A percentile compares a stretch with the other conserved stretches of the same genome.
Conservation (phyloP, 2,797 vertebrate genomes). For the Serranus cabrilla region DNA sequence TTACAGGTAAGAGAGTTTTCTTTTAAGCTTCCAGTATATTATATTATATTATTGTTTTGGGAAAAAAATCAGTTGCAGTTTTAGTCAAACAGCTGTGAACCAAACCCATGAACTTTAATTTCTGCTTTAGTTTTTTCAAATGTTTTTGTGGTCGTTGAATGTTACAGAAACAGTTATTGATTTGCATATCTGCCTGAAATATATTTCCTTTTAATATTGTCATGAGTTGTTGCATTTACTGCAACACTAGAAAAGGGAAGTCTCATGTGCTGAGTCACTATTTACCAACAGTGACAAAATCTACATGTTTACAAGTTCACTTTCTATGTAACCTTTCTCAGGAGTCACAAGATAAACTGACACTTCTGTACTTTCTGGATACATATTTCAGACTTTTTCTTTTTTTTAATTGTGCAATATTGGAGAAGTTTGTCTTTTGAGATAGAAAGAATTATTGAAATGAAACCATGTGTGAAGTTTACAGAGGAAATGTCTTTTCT, state of each 20-base stretch:
- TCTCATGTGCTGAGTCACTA: not conserved
- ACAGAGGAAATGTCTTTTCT: not conserved
- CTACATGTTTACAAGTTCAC: not conserved
- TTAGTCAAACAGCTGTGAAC: too few species aligned
- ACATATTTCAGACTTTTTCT: not conserved
- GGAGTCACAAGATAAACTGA: not conserved
- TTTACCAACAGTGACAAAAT: not conserved
- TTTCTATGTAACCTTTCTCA: not conserved
- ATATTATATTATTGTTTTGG: not conserved
- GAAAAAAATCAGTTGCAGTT: not conserved
- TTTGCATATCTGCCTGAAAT: not conserved
- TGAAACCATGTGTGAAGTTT: not conserved
- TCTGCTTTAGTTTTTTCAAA: not conserved
- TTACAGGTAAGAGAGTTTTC: conserved; percentile 56
- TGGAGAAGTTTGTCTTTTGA: not conserved
- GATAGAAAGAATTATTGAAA: not conserved
- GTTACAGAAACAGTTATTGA: not conserved
- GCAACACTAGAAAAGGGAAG: not conserved
- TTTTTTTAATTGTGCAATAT: not conserved
- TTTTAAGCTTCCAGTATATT: not conserved
- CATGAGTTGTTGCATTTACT: not conserved
- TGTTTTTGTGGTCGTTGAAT: not conserved
- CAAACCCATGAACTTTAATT: not conserved
- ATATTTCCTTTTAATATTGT: not conserved
- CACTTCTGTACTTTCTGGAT: not conserved